A percentile compares a stretch with the other conserved stretches of the same genome.
Evolutionary conservation across 2,888 invertebrate genomes (phyloP).

Genomic region (Eutolmus rufibarbis): DNA sequence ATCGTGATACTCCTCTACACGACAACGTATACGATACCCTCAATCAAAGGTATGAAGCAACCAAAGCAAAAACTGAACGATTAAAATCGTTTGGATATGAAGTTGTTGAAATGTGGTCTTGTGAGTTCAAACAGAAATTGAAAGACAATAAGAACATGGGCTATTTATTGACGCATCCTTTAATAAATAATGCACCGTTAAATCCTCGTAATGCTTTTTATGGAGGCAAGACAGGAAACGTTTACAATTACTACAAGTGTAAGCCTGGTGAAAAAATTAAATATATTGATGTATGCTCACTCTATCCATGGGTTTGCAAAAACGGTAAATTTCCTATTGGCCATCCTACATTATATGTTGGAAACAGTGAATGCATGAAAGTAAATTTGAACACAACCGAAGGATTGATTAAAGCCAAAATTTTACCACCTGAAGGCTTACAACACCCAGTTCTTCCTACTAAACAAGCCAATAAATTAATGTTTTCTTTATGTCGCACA

Average conservation of each 20-base stretch:
- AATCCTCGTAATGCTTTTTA: constrained; percentile 10
- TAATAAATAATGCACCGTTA: background rate
- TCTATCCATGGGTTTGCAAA: constrained; percentile 4
- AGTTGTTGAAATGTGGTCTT: no score
- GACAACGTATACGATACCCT: no score
- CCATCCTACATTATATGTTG: background rate
- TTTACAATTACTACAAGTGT: background rate
- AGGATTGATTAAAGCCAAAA: background rate
- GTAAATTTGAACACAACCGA: background rate
- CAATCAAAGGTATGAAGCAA: no score
- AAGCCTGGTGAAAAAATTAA: constrained; percentile 9
- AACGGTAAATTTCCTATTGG: background rate
- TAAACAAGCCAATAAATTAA: constrained; percentile 50
- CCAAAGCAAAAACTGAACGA: no score
- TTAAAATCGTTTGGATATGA: no score
- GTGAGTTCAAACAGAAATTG: no score
- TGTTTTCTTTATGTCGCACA: constrained; percentile 51
- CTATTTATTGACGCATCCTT: background rate
- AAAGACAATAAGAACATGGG: background rate
- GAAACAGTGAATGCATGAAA: background rate
- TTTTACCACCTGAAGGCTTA: constrained; percentile 45
- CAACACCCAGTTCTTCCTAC: constrained; percentile 53
- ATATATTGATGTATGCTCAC: constrained; percentile 25
- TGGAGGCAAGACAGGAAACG: background rate
- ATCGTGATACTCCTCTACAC: no score